Percentiles rank a stretch among this genome's conserved stretches.
phyloP scores from a whole-genome alignment of 2,113 vertebrate genomes.

The Corythoichthys intestinalis region DNA sequence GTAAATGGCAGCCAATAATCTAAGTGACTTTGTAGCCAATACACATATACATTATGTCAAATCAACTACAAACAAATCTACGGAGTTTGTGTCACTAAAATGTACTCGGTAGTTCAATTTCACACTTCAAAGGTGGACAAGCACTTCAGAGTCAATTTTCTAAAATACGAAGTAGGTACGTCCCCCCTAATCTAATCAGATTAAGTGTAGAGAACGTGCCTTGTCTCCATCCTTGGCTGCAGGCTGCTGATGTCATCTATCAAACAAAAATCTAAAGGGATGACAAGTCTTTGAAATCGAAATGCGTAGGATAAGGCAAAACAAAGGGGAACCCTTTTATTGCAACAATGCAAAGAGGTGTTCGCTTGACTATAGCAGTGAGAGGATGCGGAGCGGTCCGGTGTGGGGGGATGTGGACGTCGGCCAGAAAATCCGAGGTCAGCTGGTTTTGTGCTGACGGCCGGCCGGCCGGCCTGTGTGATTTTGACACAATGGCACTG shows the following conservation, averaged over 20 bases:
- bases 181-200: too few relatives aligned
- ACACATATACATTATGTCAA: too few relatives aligned
- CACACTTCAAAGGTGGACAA: too few relatives aligned
- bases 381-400: constrained; percentile 15
- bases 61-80: too few relatives aligned
- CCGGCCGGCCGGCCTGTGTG: constrained; percentile 24
- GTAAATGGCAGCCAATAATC: too few relatives aligned
- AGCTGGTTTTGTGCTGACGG: constrained; percentile 62
- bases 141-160: too few relatives aligned
- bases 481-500: constrained; percentile 31
- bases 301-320: constrained; percentile 6
- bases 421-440: constrained; percentile 42
- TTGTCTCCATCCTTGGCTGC: constrained; percentile 14
- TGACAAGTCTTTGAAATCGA: constrained; percentile 15
- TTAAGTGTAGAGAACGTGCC: constrained; percentile 23
- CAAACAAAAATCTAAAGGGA: constrained; percentile 9
- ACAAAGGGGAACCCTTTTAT: neutral
- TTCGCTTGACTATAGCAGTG: constrained; percentile 2
- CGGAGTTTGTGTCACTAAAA: too few relatives aligned
- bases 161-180: too few relatives aligned
- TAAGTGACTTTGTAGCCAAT: too few relatives aligned
- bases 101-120: too few relatives aligned
- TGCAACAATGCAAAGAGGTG: neutral
- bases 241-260: constrained; percentile 16
- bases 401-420: constrained; percentile 22